These are phyloP conservation scores for Halocynthia aurantium DNA, from an alignment of 23 tunicate species.

Conservation along the genomic window DNA sequence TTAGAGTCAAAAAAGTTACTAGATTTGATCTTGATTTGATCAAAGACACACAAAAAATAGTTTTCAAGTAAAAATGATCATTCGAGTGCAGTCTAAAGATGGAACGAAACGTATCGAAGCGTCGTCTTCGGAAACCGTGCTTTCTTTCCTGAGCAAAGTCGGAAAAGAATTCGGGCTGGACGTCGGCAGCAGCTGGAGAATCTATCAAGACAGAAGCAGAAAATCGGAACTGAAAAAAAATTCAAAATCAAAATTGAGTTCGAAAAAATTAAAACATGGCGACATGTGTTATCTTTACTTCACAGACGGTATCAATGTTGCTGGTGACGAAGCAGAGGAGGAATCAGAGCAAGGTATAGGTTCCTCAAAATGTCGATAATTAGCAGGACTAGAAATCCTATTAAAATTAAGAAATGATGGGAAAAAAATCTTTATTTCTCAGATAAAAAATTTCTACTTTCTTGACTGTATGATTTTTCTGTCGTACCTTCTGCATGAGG, in stretches of 20 bases:
- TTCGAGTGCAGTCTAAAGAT: conserved; percentile 61
- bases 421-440: no score
- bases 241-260: conserved; percentile 24
- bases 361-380: no score
- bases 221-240: conserved; percentile 25
- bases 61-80: conserved; percentile 42
- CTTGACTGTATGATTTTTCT: no score
- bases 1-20: no score
- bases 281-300: conserved; percentile 48
- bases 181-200: conserved; percentile 15
- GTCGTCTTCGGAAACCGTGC: conserved; percentile 28
- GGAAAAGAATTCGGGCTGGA: conserved; percentile 17
- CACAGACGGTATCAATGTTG: background rate
- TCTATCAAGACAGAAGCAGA: conserved; percentile 38
- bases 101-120: conserved; percentile 70
- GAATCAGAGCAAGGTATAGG: background rate
- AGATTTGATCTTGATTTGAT: no score
- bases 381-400: no score
- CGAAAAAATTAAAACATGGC: conserved; percentile 72
- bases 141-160: conserved; percentile 29
- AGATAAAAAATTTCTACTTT: no score
- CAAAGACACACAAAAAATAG: no score
- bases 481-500: no score
- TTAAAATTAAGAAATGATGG: no score
- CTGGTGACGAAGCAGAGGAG: conserved; percentile 7